Conservation (phyloP, 2,888 invertebrate genomes). For the Luperina testacea region DNA sequence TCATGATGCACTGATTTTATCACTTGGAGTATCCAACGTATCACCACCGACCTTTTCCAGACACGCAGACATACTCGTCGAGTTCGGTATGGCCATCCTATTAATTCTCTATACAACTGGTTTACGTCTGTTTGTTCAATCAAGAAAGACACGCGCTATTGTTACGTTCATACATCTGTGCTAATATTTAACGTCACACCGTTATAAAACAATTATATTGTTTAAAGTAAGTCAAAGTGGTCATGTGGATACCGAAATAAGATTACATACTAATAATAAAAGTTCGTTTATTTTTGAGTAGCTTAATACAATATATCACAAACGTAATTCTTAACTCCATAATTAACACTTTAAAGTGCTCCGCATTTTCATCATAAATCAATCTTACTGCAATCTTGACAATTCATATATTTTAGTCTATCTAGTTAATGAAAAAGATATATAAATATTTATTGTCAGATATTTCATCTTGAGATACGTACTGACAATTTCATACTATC, state of each 20-base stretch:
- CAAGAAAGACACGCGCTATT: conserved; percentile 70
- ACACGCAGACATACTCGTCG: conserved; percentile 61
- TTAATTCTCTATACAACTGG: conserved; percentile 58
- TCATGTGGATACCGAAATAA: conserved; percentile 61
- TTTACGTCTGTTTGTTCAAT: conserved; percentile 71
- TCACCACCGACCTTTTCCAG: conserved; percentile 55
- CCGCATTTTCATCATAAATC: conserved; percentile 43
- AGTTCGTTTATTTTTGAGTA: conserved; percentile 77
- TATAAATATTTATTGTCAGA: conserved; percentile 61
- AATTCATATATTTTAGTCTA: conserved; percentile 50
- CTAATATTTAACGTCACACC: conserved; percentile 71
- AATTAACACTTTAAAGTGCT: conserved; percentile 66
- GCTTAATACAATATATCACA: conserved; percentile 82
- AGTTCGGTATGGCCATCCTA: conserved; percentile 40
- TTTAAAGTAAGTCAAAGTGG: conserved; percentile 49
- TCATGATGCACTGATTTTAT: conserved; percentile 68
- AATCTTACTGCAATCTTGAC: conserved; percentile 46
- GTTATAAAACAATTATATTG: conserved; percentile 58
- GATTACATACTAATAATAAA: conserved; percentile 67
- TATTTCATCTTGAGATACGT: conserved; percentile 44
- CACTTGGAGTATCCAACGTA: conserved; percentile 52
- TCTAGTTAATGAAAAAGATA: conserved; percentile 46
- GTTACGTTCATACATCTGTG: conserved; percentile 68
- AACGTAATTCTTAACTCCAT: conserved; percentile 72
- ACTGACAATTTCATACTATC: conserved; percentile 44